Conservation (phyloP, 2,888 invertebrate genomes). For the Tachystola acroxantha region DNA sequence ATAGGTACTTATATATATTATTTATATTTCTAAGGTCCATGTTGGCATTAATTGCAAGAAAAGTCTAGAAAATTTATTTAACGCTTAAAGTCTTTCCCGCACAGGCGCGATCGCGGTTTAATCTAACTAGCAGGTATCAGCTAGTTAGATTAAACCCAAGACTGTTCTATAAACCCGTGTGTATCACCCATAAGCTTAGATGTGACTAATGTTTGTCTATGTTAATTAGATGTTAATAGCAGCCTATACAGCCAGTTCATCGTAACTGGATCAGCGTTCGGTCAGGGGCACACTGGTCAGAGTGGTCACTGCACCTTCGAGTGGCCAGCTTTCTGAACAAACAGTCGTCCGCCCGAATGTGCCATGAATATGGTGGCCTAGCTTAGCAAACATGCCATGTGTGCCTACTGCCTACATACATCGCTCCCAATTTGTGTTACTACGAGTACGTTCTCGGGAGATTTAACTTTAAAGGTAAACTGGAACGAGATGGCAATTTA, state of each 20-base stretch:
- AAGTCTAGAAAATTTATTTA: no score
- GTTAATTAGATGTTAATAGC: constrained; percentile 73
- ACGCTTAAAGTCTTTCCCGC: no score
- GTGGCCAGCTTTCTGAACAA: constrained; percentile 60
- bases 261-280: constrained; percentile 65
- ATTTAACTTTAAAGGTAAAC: no score
- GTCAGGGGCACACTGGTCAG: constrained; percentile 28
- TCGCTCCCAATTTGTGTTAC: not conserved
- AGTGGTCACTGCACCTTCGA: constrained; percentile 40
- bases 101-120: no score
- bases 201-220: constrained; percentile 72
- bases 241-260: constrained; percentile 33
- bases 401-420: not conserved
- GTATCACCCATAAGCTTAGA: constrained; percentile 48
- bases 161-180: constrained; percentile 1
- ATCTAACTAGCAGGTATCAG: no score
- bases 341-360: constrained; percentile 24
- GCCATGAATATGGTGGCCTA: constrained; percentile 3
- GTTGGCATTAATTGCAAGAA: no score
- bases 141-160: no score
- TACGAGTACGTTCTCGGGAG: not conserved
- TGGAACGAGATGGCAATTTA: no score
- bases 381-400: constrained; percentile 4
- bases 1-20: no score
- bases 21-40: no score